phyloP scores from a whole-genome alignment of 2,888 invertebrate species.

The Hypselothyrea guttata region DNA sequence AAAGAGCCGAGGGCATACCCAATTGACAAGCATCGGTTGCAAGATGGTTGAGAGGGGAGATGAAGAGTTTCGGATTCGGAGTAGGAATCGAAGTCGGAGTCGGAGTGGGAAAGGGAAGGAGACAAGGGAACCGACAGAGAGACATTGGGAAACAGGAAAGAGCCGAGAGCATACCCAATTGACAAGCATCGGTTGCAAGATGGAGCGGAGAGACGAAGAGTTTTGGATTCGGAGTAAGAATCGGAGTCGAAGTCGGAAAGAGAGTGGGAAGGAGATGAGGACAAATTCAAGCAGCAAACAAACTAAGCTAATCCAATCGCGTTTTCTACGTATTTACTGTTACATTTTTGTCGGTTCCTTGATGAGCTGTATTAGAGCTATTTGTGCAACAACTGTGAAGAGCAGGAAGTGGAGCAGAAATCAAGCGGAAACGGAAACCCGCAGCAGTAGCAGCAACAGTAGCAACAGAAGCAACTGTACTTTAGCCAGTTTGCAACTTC shows the following conservation, averaged over 20 bases:
- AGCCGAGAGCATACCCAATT: constrained; percentile 28
- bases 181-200: constrained; percentile 21
- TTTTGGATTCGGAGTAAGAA: no score
- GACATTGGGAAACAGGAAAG: constrained; percentile 25
- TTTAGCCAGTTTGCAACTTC: constrained; percentile 33
- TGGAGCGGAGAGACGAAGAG: no score
- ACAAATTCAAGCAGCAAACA: constrained; percentile 35
- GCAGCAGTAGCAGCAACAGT: constrained; percentile 13
- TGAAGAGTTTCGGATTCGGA: no score
- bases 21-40: constrained; percentile 35
- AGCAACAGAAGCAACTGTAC: constrained; percentile 3
- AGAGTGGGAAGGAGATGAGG: constrained; percentile 1
- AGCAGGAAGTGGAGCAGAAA: neutral
- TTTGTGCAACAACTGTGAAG: constrained; percentile 50
- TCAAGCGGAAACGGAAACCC: constrained; percentile 23
- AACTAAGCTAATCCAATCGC: constrained; percentile 66
- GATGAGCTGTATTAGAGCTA: constrained; percentile 62
- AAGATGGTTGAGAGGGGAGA: no score
- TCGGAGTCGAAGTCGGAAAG: neutral
- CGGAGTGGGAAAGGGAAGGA: neutral
- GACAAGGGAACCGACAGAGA: constrained; percentile 3
- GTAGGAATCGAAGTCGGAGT: neutral
- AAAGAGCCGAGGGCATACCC: constrained; percentile 15
- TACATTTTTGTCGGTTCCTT: constrained; percentile 59
- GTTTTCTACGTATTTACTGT: constrained; percentile 64